Conservation (phyloP, 2,797 vertebrate species). For the Danio choprae region DNA sequence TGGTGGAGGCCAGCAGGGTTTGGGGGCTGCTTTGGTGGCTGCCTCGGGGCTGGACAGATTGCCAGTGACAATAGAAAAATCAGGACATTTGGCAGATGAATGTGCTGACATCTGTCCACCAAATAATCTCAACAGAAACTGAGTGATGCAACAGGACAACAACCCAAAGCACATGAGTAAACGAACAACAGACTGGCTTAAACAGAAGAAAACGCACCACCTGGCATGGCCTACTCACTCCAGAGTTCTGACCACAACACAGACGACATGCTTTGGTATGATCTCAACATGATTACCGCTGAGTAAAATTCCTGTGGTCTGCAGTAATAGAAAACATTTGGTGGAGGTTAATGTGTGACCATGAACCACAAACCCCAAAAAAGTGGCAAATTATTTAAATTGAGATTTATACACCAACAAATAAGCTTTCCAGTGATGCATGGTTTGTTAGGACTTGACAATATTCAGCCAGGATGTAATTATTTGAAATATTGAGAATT, state of each 20-base stretch:
- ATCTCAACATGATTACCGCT: not conserved
- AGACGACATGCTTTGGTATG: not conserved
- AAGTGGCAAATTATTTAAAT: too few relatives aligned
- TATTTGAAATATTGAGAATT: too few relatives aligned
- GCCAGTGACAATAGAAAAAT: not conserved
- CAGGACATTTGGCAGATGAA: not conserved
- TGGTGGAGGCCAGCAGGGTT: not conserved
- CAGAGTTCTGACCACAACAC: not conserved
- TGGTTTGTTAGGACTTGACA: too few relatives aligned
- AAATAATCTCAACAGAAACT: not conserved
- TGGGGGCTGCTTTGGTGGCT: not conserved
- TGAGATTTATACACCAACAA: too few relatives aligned
- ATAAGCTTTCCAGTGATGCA: too few relatives aligned
- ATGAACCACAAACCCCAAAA: too few relatives aligned
- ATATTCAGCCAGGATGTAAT: too few relatives aligned
- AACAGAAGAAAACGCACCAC: not conserved
- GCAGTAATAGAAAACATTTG: too few relatives aligned
- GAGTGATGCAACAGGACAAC: not conserved
- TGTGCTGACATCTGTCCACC: not conserved
- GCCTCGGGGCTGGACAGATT: not conserved
- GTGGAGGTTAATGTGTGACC: not conserved
- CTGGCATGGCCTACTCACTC: not conserved
- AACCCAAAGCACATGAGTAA: slow-evolving; percentile 9
- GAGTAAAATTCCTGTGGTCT: not conserved
- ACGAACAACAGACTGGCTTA: not conserved